phyloP scores from a whole-genome alignment of 2,888 invertebrate species.

The Sphecodes monilicornis region DNA sequence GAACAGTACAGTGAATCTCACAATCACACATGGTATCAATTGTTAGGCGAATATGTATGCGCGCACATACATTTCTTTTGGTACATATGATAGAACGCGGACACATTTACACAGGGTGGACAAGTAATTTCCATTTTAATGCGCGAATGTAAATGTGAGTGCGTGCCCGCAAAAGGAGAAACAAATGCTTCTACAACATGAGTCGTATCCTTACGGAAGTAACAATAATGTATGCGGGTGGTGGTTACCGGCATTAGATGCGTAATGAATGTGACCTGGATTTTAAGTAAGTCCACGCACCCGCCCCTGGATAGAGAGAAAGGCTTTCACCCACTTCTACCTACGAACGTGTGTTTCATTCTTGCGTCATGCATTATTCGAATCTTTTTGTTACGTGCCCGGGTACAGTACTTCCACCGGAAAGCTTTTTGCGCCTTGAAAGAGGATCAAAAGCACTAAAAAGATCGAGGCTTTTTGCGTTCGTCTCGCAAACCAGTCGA shows the following conservation, averaged over 20 bases:
- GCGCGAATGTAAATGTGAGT: constrained; percentile 37
- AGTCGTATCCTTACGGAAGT: constrained; percentile 38
- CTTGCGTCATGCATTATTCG: constrained; percentile 66
- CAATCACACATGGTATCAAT: not conserved
- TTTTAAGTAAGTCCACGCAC: constrained; percentile 70
- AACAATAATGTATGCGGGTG: constrained; percentile 34
- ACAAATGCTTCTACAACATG: constrained; percentile 30
- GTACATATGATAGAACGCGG: not conserved
- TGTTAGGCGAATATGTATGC: not conserved
- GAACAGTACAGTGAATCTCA: no score
- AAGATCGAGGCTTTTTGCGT: constrained; percentile 46
- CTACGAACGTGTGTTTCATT: constrained; percentile 67
- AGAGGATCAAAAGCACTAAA: constrained; percentile 56
- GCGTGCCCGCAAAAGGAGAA: constrained; percentile 26
- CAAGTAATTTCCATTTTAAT: constrained; percentile 56
- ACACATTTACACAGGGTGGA: constrained; percentile 2
- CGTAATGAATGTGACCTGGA: constrained; percentile 81
- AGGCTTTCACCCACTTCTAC: constrained; percentile 77
- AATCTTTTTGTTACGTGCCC: constrained; percentile 44
- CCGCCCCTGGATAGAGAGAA: constrained; percentile 64
- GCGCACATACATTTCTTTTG: not conserved
- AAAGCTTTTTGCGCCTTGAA: constrained; percentile 67
- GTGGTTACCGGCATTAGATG: constrained; percentile 52
- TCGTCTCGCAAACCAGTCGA: constrained; percentile 13
- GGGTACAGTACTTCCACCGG: constrained; percentile 43